phyloP scores from a whole-genome alignment of 2,888 invertebrate genomes.

The Drosophila siamana region DNA sequence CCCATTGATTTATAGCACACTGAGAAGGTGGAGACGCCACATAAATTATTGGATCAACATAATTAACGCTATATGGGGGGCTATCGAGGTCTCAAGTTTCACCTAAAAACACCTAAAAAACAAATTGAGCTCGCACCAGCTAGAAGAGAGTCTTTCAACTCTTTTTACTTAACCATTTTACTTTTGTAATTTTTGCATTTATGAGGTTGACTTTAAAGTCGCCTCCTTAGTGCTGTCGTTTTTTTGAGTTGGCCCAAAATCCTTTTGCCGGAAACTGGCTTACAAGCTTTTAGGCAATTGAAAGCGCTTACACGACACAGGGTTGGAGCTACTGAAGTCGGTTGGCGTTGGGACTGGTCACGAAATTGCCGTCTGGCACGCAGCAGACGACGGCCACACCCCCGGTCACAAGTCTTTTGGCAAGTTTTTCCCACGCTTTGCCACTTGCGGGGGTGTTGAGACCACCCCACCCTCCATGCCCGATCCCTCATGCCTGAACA shows the following conservation, averaged over 20 bases:
- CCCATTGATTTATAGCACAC: conserved; percentile 40
- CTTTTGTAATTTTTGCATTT: not conserved
- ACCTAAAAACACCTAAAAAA: conserved; percentile 1
- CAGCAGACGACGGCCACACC: conserved; percentile 45
- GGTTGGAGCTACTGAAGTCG: conserved; percentile 21
- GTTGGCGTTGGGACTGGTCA: conserved; percentile 49
- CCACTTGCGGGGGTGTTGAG: conserved; percentile 51
- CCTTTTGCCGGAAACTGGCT: conserved; percentile 76
- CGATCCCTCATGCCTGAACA: too few relatives aligned
- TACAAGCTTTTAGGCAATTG: conserved; percentile 80
- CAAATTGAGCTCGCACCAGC: conserved; percentile 3
- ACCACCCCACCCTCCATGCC: conserved; percentile 9
- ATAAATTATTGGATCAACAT: conserved; percentile 58
- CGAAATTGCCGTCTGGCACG: conserved; percentile 75
- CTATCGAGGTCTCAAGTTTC: conserved; percentile 19
- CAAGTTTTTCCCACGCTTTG: conserved; percentile 79
- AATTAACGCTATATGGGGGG: conserved; percentile 13
- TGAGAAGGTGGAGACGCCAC: conserved; percentile 24
- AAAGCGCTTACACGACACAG: conserved; percentile 66
- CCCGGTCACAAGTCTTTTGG: conserved; percentile 45
- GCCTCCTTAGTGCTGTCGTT: conserved; percentile 15
- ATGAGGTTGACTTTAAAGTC: conserved; percentile 6
- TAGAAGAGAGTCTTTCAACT: not conserved
- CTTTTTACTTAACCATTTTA: not conserved
- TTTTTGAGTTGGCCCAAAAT: conserved; percentile 37